These are phyloP conservation scores for Procapra przewalskii DNA, from an alignment of 2,113 vertebrate species.

Conservation along the genomic window DNA sequence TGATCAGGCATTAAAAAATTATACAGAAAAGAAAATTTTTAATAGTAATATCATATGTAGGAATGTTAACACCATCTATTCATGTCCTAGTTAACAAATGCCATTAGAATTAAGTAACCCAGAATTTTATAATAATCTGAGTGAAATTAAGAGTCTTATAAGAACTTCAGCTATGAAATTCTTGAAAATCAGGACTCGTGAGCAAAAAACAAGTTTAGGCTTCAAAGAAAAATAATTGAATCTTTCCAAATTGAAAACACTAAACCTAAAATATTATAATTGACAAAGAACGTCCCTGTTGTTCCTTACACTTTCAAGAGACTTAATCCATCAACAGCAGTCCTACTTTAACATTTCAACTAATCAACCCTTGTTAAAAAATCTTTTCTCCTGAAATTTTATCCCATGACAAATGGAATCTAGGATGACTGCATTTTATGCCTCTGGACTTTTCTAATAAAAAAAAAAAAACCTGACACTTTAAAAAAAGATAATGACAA, in stretches of 20 bases:
- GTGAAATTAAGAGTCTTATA: neutral
- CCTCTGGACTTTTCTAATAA: neutral
- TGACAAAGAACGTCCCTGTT: neutral
- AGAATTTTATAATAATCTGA: conserved; percentile 1
- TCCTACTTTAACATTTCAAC: neutral
- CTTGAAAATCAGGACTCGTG: neutral
- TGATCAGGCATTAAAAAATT: neutral
- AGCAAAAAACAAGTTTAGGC: neutral
- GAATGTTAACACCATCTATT: neutral
- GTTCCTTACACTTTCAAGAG: neutral
- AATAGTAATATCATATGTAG: neutral
- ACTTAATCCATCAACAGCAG: neutral
- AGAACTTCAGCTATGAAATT: neutral
- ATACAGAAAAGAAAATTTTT: neutral
- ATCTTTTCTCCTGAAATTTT: neutral
- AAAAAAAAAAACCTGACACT: neutral
- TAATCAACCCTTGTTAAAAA: neutral
- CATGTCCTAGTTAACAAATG: neutral
- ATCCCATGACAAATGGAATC: neutral
- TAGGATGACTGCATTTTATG: neutral
- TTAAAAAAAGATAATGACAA: neutral
- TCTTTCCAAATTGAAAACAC: neutral
- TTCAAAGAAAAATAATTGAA: neutral
- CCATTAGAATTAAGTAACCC: neutral
- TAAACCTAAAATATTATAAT: neutral